phyloP scores from a whole-genome alignment of 1,140 invertebrate genomes.

The Thrips palmi region DNA sequence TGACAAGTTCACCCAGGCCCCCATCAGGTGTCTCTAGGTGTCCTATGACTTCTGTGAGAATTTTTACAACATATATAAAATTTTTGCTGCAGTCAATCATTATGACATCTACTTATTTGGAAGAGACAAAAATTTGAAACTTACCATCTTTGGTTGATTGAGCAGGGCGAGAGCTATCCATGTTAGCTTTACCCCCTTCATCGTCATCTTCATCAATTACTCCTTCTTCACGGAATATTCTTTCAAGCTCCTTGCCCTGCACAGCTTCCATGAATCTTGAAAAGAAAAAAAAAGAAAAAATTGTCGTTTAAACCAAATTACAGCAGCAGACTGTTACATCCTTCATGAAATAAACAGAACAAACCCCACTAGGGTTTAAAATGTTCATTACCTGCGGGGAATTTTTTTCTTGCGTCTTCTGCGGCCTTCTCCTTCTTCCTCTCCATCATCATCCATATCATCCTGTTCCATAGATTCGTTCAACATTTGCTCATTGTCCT shows the following conservation, averaged over 20 bases:
- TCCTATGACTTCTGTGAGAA: slow-evolving; percentile 40
- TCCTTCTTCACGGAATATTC: slow-evolving; percentile 50
- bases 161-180: too few relatives aligned
- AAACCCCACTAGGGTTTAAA: slow-evolving; percentile 1
- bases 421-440: slow-evolving; percentile 34
- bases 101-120: too few relatives aligned
- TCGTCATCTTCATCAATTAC: slow-evolving; percentile 36
- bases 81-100: slow-evolving; percentile 3
- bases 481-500: neutral
- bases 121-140: too few relatives aligned
- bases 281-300: slow-evolving; percentile 10
- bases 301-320: slow-evolving; percentile 2
- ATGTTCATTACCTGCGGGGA: slow-evolving; percentile 27
- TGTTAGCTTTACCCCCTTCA: slow-evolving; percentile 19
- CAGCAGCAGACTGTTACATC: neutral
- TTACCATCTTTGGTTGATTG: too few relatives aligned
- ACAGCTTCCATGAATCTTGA: slow-evolving; percentile 41
- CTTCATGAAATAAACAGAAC: slow-evolving; percentile 1
- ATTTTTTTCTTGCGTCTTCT: slow-evolving; percentile 36
- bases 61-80: slow-evolving; percentile 6
- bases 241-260: slow-evolving; percentile 52
- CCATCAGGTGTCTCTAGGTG: slow-evolving; percentile 39
- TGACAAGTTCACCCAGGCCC: slow-evolving; percentile 36
- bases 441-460: slow-evolving; percentile 15
- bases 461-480: slow-evolving; percentile 7